phyloP scores from a whole-genome alignment of 2,888 invertebrate genomes.

The Caenorhabditis virilis region DNA sequence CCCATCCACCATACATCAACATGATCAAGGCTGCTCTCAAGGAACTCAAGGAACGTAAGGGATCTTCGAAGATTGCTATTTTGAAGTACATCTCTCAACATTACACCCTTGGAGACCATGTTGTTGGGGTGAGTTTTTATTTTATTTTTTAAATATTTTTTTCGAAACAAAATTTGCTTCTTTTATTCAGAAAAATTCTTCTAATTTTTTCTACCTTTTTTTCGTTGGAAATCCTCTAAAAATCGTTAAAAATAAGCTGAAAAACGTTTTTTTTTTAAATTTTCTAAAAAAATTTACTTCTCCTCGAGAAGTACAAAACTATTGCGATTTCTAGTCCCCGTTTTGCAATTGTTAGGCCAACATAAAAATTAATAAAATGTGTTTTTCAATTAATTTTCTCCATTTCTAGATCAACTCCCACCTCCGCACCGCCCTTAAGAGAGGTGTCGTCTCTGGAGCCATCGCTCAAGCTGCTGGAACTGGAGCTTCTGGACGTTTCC shows the following conservation, averaged over 20 bases:
- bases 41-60: conserved; percentile 70
- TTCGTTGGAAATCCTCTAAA: not conserved
- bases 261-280: not conserved
- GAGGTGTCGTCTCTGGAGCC: conserved; percentile 69
- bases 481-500: conserved; percentile 60
- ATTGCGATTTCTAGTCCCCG: too few relatives aligned
- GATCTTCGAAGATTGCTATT: conserved; percentile 71
- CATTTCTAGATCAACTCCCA: conserved; percentile 67
- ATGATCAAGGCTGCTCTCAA: conserved; percentile 71
- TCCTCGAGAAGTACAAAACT: too few relatives aligned
- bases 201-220: too few relatives aligned
- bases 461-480: conserved; percentile 68
- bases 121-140: conserved; percentile 15
- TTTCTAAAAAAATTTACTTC: too few relatives aligned
- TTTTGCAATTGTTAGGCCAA: too few relatives aligned
- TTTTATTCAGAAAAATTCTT: too few relatives aligned
- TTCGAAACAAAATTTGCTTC: too few relatives aligned
- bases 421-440: conserved; percentile 69
- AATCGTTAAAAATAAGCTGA: not conserved
- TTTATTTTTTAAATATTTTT: too few relatives aligned
- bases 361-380: too few relatives aligned
- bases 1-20: conserved; percentile 69
- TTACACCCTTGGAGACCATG: conserved; percentile 69
- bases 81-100: conserved; percentile 70
- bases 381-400: not conserved